Percentiles rank a stretch among this genome's conserved stretches.
Conservation (phyloP, 2,888 invertebrate species). For the Loripinus fragilis region DNA sequence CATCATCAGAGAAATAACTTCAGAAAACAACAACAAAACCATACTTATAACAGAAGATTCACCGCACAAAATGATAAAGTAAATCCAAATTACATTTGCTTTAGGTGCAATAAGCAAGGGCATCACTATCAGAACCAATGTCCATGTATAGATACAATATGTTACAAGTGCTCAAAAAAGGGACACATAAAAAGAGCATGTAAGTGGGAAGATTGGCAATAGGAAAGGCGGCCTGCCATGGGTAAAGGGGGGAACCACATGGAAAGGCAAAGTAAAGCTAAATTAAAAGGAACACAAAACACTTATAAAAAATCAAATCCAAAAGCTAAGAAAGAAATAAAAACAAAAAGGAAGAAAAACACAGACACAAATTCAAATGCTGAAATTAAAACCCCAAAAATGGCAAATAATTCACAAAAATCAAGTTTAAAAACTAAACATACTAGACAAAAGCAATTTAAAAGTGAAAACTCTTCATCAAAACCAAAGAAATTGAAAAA, state of each 20-base stretch:
- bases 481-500: neutral
- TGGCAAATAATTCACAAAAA: neutral
- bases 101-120: neutral
- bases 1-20: neutral
- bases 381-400: neutral
- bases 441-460: neutral
- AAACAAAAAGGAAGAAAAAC: no score
- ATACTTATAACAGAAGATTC: neutral
- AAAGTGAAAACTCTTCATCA: neutral
- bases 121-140: neutral
- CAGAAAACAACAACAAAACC: neutral
- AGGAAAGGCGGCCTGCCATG: conserved; percentile 28
- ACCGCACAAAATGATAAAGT: no score
- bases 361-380: no score
- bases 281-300: neutral
- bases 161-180: conserved; percentile 6
- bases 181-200: conserved; percentile 23
- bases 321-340: neutral
- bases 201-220: neutral
- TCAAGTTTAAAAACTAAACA: neutral
- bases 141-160: neutral
- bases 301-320: no score
- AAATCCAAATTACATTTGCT: neutral
- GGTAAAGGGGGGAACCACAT: conserved; percentile 39
- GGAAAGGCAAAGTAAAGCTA: conserved; percentile 35